Percentiles rank a stretch among this genome's conserved stretches.
phyloP scores from a whole-genome alignment of 2,113 vertebrate species.

The Sterrhoptilus dennistouni region DNA sequence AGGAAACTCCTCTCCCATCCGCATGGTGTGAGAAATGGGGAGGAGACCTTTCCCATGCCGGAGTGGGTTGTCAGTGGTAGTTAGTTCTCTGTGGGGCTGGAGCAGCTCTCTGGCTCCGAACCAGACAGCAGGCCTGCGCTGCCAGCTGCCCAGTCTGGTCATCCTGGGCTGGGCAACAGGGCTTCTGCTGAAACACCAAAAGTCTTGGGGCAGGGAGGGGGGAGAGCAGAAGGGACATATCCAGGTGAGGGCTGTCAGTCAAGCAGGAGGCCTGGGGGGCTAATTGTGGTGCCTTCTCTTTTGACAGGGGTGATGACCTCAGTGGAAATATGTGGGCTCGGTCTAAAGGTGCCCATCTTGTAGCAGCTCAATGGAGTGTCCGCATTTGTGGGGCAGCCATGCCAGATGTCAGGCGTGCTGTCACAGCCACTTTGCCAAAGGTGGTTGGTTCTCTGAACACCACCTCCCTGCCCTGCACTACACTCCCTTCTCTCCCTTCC shows the following conservation, averaged over 20 bases:
- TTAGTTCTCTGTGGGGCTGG: background rate
- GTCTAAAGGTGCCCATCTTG: background rate
- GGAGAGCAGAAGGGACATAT: background rate
- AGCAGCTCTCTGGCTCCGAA: background rate
- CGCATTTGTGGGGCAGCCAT: background rate
- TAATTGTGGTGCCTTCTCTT: background rate
- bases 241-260: background rate
- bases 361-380: background rate
- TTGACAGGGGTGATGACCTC: background rate
- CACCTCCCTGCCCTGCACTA: background rate
- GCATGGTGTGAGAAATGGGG: background rate
- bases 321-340: background rate
- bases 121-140: background rate
- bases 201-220: background rate
- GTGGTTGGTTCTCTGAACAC: background rate
- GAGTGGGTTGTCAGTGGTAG: background rate
- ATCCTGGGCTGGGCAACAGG: background rate
- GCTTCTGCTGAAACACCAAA: background rate
- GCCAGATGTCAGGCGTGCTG: background rate
- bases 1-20: slow-evolving; percentile 20
- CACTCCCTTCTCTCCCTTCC: background rate
- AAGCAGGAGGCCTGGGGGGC: rapidly evolving
- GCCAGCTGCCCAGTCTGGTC: background rate
- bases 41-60: background rate
- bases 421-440: background rate